Base-by-base conservation (phyloP, 2,888 invertebrate species). In the Deladenus siricidicola region DNA sequence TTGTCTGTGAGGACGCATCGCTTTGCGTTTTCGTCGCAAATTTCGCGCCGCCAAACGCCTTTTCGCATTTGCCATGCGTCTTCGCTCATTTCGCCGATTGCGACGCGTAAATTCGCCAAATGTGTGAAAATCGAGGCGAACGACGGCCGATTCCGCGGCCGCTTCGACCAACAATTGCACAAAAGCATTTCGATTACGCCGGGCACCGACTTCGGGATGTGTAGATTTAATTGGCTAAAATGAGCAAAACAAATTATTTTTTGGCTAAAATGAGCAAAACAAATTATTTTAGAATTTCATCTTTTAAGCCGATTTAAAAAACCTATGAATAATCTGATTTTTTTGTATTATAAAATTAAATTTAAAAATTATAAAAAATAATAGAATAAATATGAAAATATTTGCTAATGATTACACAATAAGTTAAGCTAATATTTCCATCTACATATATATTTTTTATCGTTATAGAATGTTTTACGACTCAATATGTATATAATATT, bases 41-140 rank as follows among this genome's bases (percentile, higher is more conserved):
- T 60, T 43, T 68, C 71, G 29, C 57, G 56, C 44, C 56, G 42
- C 73, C 71, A 72, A 8, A 58, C 53, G 78, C 84, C 86, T 84
- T 93, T 91, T 3, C 87, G 86, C 71, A 86, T 85, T 71, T 86
- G 87, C 82, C 90, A 94, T 73, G 86, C 85, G 62, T 84, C 83
- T 53, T 87, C 86, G 3, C 86, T 86, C 58, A 82, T 84, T 65
- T 83, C 83, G 21, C 85, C 80, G 42, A 88, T 84, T 79, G 93
- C 91, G 0, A 87, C 86, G 0, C 88, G 86, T 1, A 92, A 90
- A 62, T 93, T 89, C 75, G 90, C 90, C 67, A 96, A 82, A 80
- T 94, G 93, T 70, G 88, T 87, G 60, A 90, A 85, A 69, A 98
- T 91, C 71, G 91, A 87, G 75, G 88, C 87, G 81, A 90, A 91